Percentiles rank a stretch among this genome's conserved stretches.
Conservation (phyloP, 2,888 invertebrate species). For the Tuberolachnus salignus region DNA sequence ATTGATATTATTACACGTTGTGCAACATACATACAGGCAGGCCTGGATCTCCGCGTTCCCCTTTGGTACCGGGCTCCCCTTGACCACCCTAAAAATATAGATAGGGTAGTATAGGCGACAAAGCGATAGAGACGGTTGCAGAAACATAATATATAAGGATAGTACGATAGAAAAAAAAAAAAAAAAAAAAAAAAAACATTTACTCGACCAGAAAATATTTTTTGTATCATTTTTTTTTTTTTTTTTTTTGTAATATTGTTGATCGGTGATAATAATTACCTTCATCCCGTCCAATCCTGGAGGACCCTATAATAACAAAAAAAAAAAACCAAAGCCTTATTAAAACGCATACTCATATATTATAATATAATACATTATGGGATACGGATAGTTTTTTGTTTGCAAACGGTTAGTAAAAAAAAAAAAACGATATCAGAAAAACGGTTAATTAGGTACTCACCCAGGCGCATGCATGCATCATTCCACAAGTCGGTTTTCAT, state of each 20-base stretch:
- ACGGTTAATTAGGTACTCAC: slow-evolving; percentile 42
- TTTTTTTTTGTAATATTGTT: background rate
- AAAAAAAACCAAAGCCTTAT: slow-evolving; percentile 48
- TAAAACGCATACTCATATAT: slow-evolving; percentile 25
- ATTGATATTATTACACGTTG: background rate
- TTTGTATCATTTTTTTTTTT: background rate
- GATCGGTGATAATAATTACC: slow-evolving; percentile 69
- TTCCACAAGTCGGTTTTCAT: slow-evolving; percentile 9
- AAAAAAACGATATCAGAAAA: background rate
- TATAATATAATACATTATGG: background rate
- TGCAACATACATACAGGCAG: slow-evolving; percentile 76
- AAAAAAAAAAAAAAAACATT: slow-evolving; percentile 7
- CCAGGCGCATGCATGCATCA: slow-evolving; percentile 38
- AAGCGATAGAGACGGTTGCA: slow-evolving; percentile 44
- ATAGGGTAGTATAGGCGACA: slow-evolving; percentile 50
- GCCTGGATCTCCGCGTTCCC: slow-evolving; percentile 91
- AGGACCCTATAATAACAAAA: slow-evolving; percentile 78
- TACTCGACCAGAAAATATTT: background rate
- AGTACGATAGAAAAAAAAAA: background rate
- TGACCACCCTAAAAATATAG: slow-evolving; percentile 77
- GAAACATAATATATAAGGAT: too few relatives aligned
- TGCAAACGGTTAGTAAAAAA: slow-evolving; percentile 13
- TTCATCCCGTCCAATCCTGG: slow-evolving; percentile 95
- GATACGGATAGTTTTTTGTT: slow-evolving; percentile 10
- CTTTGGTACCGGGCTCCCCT: slow-evolving; percentile 89